Base-by-base conservation (phyloP, 1,140 invertebrate species). In the Spodoptera frugiperda region DNA sequence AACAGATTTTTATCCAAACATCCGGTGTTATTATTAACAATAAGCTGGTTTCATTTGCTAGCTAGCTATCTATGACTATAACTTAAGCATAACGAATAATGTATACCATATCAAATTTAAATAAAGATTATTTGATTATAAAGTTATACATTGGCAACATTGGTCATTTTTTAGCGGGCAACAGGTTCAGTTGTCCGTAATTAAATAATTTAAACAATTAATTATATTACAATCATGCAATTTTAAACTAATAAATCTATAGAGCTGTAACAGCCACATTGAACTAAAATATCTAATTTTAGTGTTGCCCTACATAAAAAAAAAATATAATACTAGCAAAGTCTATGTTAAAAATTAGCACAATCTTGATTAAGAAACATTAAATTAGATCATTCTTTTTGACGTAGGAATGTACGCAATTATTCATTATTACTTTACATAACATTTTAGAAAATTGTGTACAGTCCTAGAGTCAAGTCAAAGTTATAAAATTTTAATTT, bases 171-270 rank as follows among this genome's bases (percentile, higher is more conserved):
- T 44, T 25, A 15, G 33, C 54, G 70, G 54, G 70, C 70, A 73
- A 73, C 70, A 49, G 12, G 70, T 59, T 46, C 70, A 73, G 70
- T 73, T 73, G 70, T 73, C 70, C 70, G 68, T 30, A 14, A 44
- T 21, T 57, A 39, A 44, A 73, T 10, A 48, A 59, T 39, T 5
- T n/a, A n/a, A n/a, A n/a, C n/a, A 33, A n/a, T 14, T 21, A 54
- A 57, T 25, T 2, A 25, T 9, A 39, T 39, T 0, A 39, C 33
- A 39, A 10, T 39, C 70, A 59, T 73, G 70, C 70, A 59, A 59
- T 48, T 73, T 14, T 53, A 30, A 9, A 49, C 9, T 30, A 51
- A 51, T 68, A 4, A 21, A 25, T 65, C 3, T 48, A 25, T 25
- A 63, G 51, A 21, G 30, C 14, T 67, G 5, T 49, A 39, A 39